Conservation (phyloP, 2,113 vertebrate genomes). For the Anseranas semipalmata region DNA sequence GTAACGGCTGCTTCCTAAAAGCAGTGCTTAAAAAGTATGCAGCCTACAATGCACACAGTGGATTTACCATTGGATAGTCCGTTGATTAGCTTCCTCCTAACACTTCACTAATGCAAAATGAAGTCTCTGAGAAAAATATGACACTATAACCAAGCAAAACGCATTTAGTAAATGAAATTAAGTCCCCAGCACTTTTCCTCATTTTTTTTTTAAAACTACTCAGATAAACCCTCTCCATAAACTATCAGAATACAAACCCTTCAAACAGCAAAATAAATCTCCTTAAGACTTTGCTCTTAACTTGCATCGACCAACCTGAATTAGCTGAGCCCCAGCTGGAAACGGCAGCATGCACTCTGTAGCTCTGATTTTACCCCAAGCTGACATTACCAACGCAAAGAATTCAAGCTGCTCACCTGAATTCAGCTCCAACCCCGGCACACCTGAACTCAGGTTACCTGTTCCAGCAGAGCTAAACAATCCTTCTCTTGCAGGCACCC, state of each 20-base stretch:
- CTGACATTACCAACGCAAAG: accelerated
- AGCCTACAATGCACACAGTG: background rate
- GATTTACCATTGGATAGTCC: background rate
- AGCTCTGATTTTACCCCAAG: background rate
- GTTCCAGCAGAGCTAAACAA: background rate
- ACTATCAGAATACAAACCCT: accelerated
- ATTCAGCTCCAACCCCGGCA: background rate
- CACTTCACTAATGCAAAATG: background rate
- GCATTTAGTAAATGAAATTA: background rate
- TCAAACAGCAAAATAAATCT: background rate
- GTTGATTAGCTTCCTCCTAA: background rate
- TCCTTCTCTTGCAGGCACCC: background rate
- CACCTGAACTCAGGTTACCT: background rate
- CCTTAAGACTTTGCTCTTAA: background rate
- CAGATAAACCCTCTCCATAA: background rate
- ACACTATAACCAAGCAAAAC: background rate
- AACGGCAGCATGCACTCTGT: accelerated
- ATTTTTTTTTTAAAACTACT: background rate
- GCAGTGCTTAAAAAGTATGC: background rate
- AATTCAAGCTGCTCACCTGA: background rate
- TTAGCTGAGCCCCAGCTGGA: background rate
- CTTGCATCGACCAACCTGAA: background rate
- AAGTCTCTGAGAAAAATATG: background rate
- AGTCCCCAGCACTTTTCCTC: background rate
- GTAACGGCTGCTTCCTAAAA: background rate